A percentile compares a stretch with the other conserved stretches of the same genome.
Evolutionary conservation across 35 echinoderm and acorn worm species (phyloP).

Genomic region (Ophiothrix spiculata): DNA sequence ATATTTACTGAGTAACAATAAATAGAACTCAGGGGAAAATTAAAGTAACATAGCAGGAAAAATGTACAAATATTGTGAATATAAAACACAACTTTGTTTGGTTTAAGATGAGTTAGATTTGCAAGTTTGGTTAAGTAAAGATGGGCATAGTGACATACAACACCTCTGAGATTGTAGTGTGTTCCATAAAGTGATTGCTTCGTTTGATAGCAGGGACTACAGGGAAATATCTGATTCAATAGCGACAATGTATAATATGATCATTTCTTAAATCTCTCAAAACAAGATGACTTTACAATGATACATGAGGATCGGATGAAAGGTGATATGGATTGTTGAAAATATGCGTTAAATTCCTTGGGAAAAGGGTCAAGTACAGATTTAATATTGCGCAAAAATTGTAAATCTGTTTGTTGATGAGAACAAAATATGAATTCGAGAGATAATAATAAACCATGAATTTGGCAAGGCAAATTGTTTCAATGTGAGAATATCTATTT

Average conservation of each 20-base stretch:
- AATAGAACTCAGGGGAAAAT: neutral
- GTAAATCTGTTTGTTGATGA: too few relatives aligned
- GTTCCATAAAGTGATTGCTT: constrained; percentile 9
- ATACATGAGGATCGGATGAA: neutral
- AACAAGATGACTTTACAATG: neutral
- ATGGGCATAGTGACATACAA: neutral
- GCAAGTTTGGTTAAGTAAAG: constrained; percentile 15
- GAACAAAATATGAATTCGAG: too few relatives aligned
- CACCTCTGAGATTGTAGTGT: neutral
- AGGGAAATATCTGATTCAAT: constrained; percentile 2
- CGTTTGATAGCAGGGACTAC: neutral
- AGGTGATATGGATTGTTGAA: neutral
- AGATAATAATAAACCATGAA: too few relatives aligned
- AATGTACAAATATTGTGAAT: neutral
- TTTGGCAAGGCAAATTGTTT: too few relatives aligned
- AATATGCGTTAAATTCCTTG: neutral
- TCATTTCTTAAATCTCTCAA: neutral
- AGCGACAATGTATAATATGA: constrained; percentile 3
- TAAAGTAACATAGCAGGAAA: neutral
- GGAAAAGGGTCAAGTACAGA: neutral
- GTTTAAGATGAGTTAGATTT: neutral
- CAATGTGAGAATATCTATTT: too few relatives aligned
- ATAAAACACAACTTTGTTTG: neutral
- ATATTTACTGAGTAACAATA: neutral
- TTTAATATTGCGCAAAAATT: too few relatives aligned